These are phyloP conservation scores for Pterois miles DNA, from an alignment of 2,797 vertebrate genomes.

Conservation along the genomic window DNA sequence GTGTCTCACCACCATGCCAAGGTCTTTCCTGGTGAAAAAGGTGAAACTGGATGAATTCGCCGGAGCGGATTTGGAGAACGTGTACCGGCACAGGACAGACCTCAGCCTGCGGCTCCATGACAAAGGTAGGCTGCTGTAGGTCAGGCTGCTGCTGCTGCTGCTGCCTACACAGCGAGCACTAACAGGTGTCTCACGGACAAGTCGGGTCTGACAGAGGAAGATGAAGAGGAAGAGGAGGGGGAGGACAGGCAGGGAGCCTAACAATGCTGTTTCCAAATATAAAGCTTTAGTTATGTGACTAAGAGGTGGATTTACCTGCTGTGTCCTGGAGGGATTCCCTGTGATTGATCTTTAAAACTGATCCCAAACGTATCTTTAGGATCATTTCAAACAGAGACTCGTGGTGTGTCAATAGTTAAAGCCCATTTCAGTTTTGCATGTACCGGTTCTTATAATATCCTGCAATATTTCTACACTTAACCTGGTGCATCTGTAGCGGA, in stretches of 20 bases:
- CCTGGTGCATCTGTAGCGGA: not conserved
- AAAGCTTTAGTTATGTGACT: slow-evolving; percentile 10
- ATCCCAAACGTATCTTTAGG: not conserved
- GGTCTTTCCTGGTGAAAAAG: slow-evolving; percentile 98
- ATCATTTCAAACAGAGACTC: not conserved
- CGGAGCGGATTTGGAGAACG: slow-evolving; percentile 88
- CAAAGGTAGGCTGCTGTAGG: slow-evolving; percentile 85
- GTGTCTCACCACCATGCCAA: slow-evolving; percentile 91
- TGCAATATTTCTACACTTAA: not conserved
- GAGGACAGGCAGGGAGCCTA: not conserved
- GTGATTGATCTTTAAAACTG: not conserved
- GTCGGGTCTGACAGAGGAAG: slow-evolving; percentile 10
- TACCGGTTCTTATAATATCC: not conserved
- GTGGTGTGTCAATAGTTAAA: not conserved
- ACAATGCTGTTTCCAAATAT: slow-evolving; percentile 8
- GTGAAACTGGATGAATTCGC: slow-evolving; percentile 95
- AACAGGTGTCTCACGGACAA: slow-evolving; percentile 67
- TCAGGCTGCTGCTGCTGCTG: slow-evolving; percentile 21
- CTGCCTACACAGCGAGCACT: slow-evolving; percentile 37
- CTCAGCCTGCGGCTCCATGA: slow-evolving; percentile 90
- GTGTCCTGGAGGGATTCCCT: slow-evolving; percentile 13
- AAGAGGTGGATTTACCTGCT: slow-evolving; percentile 22
- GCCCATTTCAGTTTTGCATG: not conserved
- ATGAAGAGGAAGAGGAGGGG: not conserved
- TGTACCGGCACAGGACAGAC: slow-evolving; percentile 89